These are phyloP conservation scores for Sternotherus odoratus DNA, from an alignment of 2,797 vertebrate species.

Conservation along the genomic window DNA sequence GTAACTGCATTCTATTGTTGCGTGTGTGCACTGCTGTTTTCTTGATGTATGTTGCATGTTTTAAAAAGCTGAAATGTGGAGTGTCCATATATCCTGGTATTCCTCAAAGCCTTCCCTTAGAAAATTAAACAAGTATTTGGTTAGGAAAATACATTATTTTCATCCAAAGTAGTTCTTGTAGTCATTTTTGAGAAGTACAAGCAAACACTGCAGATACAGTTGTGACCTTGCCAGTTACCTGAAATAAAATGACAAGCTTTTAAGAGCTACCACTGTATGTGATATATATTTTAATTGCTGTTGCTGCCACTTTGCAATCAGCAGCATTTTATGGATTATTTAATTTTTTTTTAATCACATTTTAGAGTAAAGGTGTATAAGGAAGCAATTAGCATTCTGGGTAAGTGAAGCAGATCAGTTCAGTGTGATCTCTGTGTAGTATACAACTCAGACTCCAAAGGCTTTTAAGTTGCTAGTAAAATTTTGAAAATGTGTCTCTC, in stretches of 20 bases:
- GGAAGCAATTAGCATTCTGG: neutral
- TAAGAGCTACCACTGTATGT: neutral
- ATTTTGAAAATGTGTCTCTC: neutral
- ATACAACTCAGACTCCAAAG: neutral
- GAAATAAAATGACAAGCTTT: conserved; percentile 21
- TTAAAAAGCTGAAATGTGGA: neutral
- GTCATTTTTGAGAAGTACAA: neutral
- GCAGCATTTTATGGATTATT: neutral
- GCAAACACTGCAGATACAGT: neutral
- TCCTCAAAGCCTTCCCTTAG: neutral
- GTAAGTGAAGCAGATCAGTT: neutral
- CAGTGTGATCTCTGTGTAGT: neutral
- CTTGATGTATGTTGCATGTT: neutral
- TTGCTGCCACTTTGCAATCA: conserved; percentile 5
- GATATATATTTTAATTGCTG: conserved; percentile 9
- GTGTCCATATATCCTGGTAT: neutral
- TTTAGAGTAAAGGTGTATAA: neutral
- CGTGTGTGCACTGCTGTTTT: neutral
- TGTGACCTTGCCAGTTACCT: conserved; percentile 2
- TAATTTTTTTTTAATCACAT: neutral
- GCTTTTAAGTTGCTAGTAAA: neutral
- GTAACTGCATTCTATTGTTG: neutral
- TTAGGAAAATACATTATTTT: neutral
- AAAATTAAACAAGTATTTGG: neutral
- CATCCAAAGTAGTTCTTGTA: neutral